A percentile compares a stretch with the other conserved stretches of the same genome.
Evolutionary conservation across 2,113 vertebrate species (phyloP).

Genomic region (Panthera tigris): DNA sequence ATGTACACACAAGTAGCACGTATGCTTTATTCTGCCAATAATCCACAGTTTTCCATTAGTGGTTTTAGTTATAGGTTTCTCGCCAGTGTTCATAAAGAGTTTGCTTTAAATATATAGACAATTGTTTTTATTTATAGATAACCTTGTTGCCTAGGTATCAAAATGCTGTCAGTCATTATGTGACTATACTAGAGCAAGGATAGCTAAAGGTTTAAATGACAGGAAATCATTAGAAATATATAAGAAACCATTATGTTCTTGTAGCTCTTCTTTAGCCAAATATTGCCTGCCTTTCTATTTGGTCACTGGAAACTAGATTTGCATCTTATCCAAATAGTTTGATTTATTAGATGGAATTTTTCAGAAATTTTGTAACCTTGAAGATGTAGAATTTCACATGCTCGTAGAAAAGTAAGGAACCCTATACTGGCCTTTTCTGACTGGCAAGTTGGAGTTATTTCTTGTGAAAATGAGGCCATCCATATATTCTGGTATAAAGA

Average conservation of each 20-base stretch:
- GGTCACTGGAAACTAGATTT: constrained; percentile 15
- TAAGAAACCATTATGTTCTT: background rate
- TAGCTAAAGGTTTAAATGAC: background rate
- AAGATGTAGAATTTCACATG: background rate
- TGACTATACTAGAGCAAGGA: background rate
- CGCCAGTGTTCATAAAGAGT: background rate
- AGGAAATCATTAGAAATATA: background rate
- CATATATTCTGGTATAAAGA: constrained; percentile 19
- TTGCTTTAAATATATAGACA: background rate
- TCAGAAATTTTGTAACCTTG: background rate
- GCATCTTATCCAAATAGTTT: background rate
- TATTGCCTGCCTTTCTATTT: background rate
- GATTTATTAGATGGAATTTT: background rate
- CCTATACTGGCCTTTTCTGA: background rate
- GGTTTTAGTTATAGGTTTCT: background rate
- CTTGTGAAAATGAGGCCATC: background rate
- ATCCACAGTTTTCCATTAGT: background rate
- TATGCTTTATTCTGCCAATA: background rate
- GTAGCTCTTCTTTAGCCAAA: background rate
- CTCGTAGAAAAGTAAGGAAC: background rate
- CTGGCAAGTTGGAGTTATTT: background rate
- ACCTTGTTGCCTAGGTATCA: background rate
- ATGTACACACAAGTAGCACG: background rate
- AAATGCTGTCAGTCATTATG: background rate
- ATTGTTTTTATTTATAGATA: background rate